A percentile compares a stretch with the other conserved stretches of the same genome.
These are phyloP conservation scores for Varanus komodoensis DNA, from an alignment of 2,113 vertebrate genomes.

Conservation along the genomic window DNA sequence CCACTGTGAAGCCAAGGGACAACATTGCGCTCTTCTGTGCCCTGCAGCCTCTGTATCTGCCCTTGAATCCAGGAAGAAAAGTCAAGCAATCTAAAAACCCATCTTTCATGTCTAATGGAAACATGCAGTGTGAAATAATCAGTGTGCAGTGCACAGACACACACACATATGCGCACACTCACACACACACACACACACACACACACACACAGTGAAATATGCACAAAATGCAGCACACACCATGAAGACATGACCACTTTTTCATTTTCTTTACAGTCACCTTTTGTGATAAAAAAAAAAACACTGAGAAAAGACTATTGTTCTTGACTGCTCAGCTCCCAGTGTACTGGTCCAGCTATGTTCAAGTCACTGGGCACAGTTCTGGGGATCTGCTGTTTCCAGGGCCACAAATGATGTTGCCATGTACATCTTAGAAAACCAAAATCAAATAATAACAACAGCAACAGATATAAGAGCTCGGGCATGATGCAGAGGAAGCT, in stretches of 20 bases:
- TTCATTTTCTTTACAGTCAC: neutral
- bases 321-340: too few species aligned
- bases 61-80: neutral
- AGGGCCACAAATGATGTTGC: too few species aligned
- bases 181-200: too few species aligned
- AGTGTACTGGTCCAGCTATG: too few species aligned
- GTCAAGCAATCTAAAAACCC: neutral
- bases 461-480: too few species aligned
- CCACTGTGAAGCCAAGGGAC: neutral
- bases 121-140: neutral
- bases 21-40: neutral
- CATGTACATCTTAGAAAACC: too few species aligned
- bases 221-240: neutral
- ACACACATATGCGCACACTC: too few species aligned
- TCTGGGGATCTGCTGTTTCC: too few species aligned
- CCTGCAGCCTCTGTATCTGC: neutral
- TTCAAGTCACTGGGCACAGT: too few species aligned
- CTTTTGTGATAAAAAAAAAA: neutral
- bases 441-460: too few species aligned
- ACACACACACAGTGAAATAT: too few species aligned
- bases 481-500: too few species aligned
- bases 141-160: neutral
- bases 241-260: neutral
- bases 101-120: neutral
- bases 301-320: neutral